A percentile compares a stretch with the other conserved stretches of the same genome.
Conservation (phyloP, 2,888 invertebrate species). For the Cistogaster globosa region DNA sequence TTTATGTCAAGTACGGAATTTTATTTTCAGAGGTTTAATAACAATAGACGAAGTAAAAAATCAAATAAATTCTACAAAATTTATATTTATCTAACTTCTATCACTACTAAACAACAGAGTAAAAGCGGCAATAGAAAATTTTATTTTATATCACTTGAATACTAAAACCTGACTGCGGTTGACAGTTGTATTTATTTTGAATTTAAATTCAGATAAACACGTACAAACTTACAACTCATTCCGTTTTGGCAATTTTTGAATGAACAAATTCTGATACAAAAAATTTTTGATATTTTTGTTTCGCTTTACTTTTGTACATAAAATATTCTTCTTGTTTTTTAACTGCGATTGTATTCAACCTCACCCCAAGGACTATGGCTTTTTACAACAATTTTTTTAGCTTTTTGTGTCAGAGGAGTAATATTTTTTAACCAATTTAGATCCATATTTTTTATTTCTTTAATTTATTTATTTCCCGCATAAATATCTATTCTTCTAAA, state of each 20-base stretch:
- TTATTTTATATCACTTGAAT: conserved; percentile 24
- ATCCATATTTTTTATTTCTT: too few relatives aligned
- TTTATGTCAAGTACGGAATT: conserved; percentile 1
- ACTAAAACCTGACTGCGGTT: conserved; percentile 61
- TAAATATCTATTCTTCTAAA: too few relatives aligned
- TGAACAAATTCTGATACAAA: conserved; percentile 3
- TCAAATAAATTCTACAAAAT: background rate
- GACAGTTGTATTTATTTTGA: conserved; percentile 32
- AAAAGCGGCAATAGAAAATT: background rate
- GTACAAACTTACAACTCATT: background rate
- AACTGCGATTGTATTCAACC: background rate
- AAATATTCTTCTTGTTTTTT: background rate
- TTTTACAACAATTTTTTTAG: too few relatives aligned
- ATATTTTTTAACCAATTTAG: too few relatives aligned
- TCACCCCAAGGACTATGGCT: too few relatives aligned
- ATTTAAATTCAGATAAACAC: background rate
- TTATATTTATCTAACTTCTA: background rate
- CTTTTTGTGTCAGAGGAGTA: too few relatives aligned
- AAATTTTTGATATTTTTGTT: background rate
- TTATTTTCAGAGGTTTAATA: conserved; percentile 7
- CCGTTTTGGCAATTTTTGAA: background rate
- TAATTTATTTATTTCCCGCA: too few relatives aligned
- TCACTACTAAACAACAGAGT: background rate
- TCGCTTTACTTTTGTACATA: background rate
- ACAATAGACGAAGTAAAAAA: background rate